These are phyloP conservation scores for Sialia sialis DNA, from an alignment of 2,113 vertebrate species.

Conservation along the genomic window DNA sequence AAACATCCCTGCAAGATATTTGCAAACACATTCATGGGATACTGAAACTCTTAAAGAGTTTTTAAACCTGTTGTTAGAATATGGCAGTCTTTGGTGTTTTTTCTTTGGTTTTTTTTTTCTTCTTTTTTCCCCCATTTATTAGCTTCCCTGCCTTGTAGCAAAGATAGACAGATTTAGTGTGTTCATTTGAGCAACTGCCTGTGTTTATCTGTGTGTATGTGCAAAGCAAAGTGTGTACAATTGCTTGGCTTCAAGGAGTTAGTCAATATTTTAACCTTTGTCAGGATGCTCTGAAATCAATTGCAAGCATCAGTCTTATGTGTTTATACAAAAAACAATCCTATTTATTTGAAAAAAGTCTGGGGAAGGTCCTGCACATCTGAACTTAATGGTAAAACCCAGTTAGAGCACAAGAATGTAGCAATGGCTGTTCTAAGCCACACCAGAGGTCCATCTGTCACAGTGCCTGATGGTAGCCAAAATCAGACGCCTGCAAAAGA, in stretches of 20 bases:
- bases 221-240: background rate
- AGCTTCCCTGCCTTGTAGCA: background rate
- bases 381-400: background rate
- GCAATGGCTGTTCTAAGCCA: background rate
- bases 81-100: background rate
- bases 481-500: background rate
- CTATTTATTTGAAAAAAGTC: background rate
- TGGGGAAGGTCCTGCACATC: background rate
- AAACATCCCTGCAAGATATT: background rate
- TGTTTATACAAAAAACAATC: background rate
- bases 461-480: background rate
- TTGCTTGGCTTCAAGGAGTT: background rate
- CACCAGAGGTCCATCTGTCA: background rate
- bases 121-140: background rate
- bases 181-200: background rate
- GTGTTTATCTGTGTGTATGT: background rate
- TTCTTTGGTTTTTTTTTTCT: background rate
- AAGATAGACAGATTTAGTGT: background rate
- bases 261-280: conserved; percentile 19
- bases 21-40: background rate
- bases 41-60: background rate
- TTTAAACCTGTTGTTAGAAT: background rate
- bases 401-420: background rate
- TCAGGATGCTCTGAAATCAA: background rate
- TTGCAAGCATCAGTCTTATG: background rate